These are phyloP conservation scores for Meteorus sp. DNA, from an alignment of 1,140 invertebrate genomes.

Conservation along the genomic window DNA sequence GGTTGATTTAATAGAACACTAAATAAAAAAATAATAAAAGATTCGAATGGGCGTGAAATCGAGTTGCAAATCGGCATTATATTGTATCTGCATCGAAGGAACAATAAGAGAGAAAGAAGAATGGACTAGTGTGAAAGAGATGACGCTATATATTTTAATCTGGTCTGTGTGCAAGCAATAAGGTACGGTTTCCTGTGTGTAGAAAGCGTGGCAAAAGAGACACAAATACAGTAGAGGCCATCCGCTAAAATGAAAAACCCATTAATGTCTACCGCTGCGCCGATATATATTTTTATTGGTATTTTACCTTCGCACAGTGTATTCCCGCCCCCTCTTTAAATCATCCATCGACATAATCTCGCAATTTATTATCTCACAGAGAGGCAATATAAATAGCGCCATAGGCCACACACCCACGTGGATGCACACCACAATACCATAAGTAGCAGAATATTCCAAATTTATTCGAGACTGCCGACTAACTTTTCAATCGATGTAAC, in stretches of 20 bases:
- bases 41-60: constrained; percentile 9
- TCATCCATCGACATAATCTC: constrained; percentile 34
- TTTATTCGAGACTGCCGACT: too few species aligned
- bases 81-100: background rate
- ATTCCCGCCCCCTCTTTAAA: constrained; percentile 26
- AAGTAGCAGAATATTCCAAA: too few species aligned
- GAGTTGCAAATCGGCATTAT: constrained; percentile 12
- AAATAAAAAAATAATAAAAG: constrained; percentile 9
- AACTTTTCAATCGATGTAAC: too few species aligned
- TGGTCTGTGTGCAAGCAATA: constrained; percentile 17
- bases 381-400: too few species aligned
- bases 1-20: too few species aligned
- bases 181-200: constrained; percentile 30
- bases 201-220: constrained; percentile 30
- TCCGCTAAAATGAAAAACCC: constrained; percentile 28
- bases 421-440: too few species aligned
- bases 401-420: too few species aligned
- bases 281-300: constrained; percentile 33
- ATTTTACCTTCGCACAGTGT: too few species aligned
- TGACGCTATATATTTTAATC: too few species aligned
- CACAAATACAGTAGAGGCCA: too few species aligned
- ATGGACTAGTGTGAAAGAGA: background rate
- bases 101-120: background rate
- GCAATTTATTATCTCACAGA: constrained; percentile 32
- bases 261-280: background rate